Evolutionary conservation across 2,113 vertebrate genomes (phyloP).

Genomic region (Muscicapa adusta): DNA sequence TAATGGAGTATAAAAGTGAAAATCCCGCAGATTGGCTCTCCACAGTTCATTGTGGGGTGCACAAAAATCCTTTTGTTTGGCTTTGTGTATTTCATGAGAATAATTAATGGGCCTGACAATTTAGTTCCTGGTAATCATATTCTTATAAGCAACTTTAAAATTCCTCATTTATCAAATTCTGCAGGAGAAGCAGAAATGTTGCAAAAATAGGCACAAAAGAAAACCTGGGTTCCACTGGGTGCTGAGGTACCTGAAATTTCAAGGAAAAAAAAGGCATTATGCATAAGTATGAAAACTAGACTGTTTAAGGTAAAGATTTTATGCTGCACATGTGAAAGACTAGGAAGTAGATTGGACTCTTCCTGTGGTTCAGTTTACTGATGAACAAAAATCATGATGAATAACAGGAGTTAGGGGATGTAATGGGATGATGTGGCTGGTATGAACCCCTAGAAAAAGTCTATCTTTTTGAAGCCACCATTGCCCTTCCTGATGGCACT

Average conservation of each 20-base stretch:
- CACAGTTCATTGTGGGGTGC: background rate
- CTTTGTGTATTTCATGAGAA: background rate
- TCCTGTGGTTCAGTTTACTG: background rate
- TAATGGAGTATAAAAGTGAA: background rate
- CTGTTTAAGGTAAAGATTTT: background rate
- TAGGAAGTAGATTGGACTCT: background rate
- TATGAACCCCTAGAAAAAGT: background rate
- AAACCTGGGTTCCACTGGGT: background rate
- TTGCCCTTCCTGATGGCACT: background rate
- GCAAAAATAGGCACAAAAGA: background rate
- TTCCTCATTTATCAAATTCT: conserved; percentile 16
- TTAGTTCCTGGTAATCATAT: conserved; percentile 25
- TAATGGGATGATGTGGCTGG: background rate
- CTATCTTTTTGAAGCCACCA: background rate
- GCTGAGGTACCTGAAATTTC: background rate
- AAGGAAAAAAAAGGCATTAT: background rate
- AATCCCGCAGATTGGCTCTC: background rate
- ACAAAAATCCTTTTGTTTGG: background rate
- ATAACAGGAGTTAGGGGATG: background rate
- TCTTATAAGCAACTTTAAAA: background rate
- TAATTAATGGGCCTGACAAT: conserved; percentile 43
- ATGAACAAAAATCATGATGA: background rate
- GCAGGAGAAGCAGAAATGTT: background rate
- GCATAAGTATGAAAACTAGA: background rate
- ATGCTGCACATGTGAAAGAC: background rate